These are phyloP conservation scores for Acrossocheilus wenchowensis DNA, from an alignment of 2,797 vertebrate genomes.

Conservation along the genomic window DNA sequence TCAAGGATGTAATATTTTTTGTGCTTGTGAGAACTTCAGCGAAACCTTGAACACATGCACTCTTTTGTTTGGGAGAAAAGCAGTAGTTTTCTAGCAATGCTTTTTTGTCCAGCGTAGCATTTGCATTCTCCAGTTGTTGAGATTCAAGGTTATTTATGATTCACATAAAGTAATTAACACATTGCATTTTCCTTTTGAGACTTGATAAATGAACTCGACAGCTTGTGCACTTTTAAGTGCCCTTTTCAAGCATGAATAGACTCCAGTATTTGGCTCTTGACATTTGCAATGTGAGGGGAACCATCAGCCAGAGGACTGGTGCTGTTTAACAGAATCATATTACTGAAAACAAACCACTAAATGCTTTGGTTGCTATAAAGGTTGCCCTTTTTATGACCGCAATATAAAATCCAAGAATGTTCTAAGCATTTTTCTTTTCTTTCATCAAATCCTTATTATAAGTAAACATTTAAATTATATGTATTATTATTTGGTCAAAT, in stretches of 20 bases:
- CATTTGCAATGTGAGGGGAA: neutral
- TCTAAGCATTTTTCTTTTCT: neutral
- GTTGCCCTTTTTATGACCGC: neutral
- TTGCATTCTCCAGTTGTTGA: neutral
- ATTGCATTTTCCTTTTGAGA: neutral
- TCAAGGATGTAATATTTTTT: neutral
- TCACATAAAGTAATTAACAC: neutral
- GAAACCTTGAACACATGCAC: neutral
- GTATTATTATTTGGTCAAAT: neutral
- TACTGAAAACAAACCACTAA: neutral
- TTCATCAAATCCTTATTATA: neutral
- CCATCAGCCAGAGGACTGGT: neutral
- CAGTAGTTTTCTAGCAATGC: too few relatives aligned
- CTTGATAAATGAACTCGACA: neutral
- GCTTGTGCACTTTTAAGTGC: neutral
- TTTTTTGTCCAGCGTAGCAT: neutral
- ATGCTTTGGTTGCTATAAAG: neutral
- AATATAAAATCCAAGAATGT: neutral
- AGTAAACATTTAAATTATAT: too few relatives aligned
- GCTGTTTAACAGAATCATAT: neutral
- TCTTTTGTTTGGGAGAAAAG: neutral
- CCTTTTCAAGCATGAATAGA: neutral
- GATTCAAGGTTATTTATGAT: constrained; percentile 4
- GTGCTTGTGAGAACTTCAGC: neutral
- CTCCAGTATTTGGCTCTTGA: neutral